Conservation (phyloP, 2,888 invertebrate genomes). For the Trachelus tabidus region DNA sequence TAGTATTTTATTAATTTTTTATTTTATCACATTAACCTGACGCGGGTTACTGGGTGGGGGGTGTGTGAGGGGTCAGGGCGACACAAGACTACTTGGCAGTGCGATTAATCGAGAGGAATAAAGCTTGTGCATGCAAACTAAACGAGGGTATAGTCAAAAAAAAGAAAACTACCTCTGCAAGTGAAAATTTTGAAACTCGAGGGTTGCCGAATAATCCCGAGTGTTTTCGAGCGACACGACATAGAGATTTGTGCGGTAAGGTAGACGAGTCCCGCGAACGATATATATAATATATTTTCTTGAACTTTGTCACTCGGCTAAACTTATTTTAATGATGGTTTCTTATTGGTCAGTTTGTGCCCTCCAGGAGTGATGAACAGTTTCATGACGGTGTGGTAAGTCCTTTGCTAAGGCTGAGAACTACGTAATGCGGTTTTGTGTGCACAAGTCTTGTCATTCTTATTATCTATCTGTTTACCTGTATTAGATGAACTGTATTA, state of each 20-base stretch:
- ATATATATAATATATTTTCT: not conserved
- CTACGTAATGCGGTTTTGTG: conserved; percentile 61
- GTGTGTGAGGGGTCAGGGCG: no score
- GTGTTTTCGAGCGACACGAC: no score
- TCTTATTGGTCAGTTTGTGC: conserved; percentile 82
- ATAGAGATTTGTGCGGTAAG: no score
- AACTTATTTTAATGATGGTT: conserved; percentile 57
- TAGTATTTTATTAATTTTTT: no score
- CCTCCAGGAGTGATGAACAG: conserved; percentile 89
- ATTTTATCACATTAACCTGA: no score
- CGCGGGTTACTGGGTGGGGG: no score
- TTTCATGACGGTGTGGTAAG: conserved; percentile 90
- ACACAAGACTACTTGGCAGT: not conserved
- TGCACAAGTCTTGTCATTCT: conserved; percentile 63
- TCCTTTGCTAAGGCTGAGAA: conserved; percentile 64
- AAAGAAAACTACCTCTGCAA: conserved; percentile 23
- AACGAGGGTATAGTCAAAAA: conserved; percentile 29
- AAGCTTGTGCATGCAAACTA: conserved; percentile 68
- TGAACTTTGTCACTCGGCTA: conserved; percentile 23
- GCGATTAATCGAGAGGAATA: conserved; percentile 30
- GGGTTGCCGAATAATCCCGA: no score
- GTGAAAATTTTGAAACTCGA: conserved; percentile 1
- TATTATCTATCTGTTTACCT: conserved; percentile 21
- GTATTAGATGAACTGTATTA: no score
- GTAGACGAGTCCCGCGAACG: not conserved